A percentile compares a stretch with the other conserved stretches of the same genome.
These are phyloP conservation scores for Rhinoderma darwinii DNA, from an alignment of 2,113 vertebrate species.

Conservation along the genomic window DNA sequence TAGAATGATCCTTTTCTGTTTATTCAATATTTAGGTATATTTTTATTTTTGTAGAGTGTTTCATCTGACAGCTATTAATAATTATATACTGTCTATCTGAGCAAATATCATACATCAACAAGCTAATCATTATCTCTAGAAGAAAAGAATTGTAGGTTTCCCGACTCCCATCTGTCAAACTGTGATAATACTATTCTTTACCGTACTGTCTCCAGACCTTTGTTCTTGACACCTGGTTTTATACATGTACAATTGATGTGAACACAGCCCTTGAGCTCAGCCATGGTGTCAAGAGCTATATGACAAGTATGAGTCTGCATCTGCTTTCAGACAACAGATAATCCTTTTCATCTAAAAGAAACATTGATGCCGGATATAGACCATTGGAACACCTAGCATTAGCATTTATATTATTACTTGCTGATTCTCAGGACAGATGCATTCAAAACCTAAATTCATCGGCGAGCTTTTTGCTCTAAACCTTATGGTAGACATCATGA, in stretches of 20 bases:
- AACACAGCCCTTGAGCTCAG: conserved; percentile 8
- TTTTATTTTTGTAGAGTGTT: not conserved
- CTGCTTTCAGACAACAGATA: conserved; percentile 15
- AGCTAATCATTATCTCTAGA: not conserved
- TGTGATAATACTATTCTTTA: conserved; percentile 16
- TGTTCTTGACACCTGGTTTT: conserved; percentile 36
- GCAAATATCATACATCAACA: not conserved
- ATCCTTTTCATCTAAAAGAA: conserved; percentile 13
- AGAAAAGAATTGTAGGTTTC: conserved; percentile 42
- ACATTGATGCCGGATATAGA: not conserved
- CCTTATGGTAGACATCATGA: not conserved
- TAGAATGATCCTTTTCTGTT: not conserved
- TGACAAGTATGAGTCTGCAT: not conserved
- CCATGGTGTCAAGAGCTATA: not conserved
- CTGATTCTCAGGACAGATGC: not conserved
- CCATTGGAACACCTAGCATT: conserved; percentile 4
- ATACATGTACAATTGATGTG: conserved; percentile 1
- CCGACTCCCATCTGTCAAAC: conserved; percentile 19
- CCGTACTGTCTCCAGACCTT: conserved; percentile 19
- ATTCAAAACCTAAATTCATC: not conserved
- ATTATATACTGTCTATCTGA: not conserved
- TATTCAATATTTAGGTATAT: not conserved
- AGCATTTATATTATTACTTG: conserved; percentile 8
- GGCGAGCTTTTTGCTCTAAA: not conserved
- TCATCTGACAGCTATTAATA: not conserved